Evolutionary conservation across 2,888 invertebrate genomes (phyloP).

Genomic region (Eulithis prunata): DNA sequence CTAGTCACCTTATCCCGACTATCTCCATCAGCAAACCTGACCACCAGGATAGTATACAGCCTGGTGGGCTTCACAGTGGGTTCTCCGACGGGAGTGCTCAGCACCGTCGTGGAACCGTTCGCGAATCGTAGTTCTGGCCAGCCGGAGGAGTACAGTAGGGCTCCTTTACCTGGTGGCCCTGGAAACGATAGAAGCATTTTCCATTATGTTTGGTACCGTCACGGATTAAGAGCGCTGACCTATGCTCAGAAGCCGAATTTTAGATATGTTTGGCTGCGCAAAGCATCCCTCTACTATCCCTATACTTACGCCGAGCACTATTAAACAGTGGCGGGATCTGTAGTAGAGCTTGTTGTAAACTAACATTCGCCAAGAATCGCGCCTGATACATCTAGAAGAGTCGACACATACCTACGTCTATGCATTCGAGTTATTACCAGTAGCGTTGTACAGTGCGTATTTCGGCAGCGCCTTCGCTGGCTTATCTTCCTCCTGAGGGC

Average conservation of each 20-base stretch:
- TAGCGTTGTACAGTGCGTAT: slow-evolving; percentile 81
- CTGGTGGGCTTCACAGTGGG: slow-evolving; percentile 72
- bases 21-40: slow-evolving; percentile 71
- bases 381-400: neutral
- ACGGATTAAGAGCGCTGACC: too few species aligned
- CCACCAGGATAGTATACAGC: slow-evolving; percentile 75
- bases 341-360: too few species aligned
- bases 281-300: too few species aligned
- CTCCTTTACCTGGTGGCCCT: slow-evolving; percentile 75
- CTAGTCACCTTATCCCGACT: slow-evolving; percentile 65
- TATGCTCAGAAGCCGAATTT: too few species aligned
- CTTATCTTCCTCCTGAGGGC: slow-evolving; percentile 60
- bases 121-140: slow-evolving; percentile 78
- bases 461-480: slow-evolving; percentile 62
- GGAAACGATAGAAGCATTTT: slow-evolving; percentile 10
- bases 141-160: slow-evolving; percentile 80
- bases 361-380: too few species aligned
- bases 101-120: slow-evolving; percentile 58
- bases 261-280: too few species aligned
- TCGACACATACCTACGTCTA: too few species aligned
- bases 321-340: too few species aligned
- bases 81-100: slow-evolving; percentile 69
- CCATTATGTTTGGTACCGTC: too few species aligned
- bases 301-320: too few species aligned
- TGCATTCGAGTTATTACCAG: slow-evolving; percentile 56